Evolutionary conservation across 2,113 vertebrate species (phyloP), one percentile per base, ranked within the genome.

Genomic region (Cricetomys ansorgei): DNA sequence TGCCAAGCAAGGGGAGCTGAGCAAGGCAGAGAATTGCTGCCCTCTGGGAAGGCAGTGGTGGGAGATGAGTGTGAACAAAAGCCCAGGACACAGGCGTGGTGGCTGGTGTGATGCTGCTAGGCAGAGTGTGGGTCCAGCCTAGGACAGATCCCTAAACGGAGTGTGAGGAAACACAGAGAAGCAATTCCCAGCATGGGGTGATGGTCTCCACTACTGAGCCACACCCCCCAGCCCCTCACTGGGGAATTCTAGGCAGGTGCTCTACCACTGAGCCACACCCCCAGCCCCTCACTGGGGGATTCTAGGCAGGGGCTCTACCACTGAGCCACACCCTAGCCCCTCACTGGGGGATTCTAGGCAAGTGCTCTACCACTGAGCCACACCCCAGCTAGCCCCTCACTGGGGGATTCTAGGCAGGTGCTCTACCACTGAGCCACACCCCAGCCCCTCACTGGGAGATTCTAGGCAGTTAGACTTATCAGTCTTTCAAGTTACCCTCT

Each of bases 41-140:
- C 50, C 62, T 77, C 6, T 37, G 48, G 34, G 55, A 40, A 34
- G 69, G 17, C 15, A 25, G 3, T 59, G 13, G 17, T 48, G 88
- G 55, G 64, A 75, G 9, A 9, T 1, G 0, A 40, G n/a, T n/a
- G 8, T 23, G 8, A 37, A 37, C 40, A 3, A 31, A 43, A 17
- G 77, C 11, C 17, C 27, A 65, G 59, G 25, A 40, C 25, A 40
- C 45, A 25, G 43, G 31, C n/a, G n/a, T n/a, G n/a, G 62, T 19
- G 67, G 45, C 16, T 85, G 59, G 16, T 64, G 16, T 65, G 17
- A 12, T 85, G 43, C 40, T 65, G 7, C 43, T 34, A 48, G 57
- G 57, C 57, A 17, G 37, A 27, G 62, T 29, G n/a, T 16, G 1
- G 3, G 40, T 50, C 53, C 31, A 3, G 4, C 72, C 3, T 2